Percentiles rank a stretch among this genome's conserved stretches.
Conservation (phyloP, 2,113 vertebrate species). For the Oreochromis aureus region DNA sequence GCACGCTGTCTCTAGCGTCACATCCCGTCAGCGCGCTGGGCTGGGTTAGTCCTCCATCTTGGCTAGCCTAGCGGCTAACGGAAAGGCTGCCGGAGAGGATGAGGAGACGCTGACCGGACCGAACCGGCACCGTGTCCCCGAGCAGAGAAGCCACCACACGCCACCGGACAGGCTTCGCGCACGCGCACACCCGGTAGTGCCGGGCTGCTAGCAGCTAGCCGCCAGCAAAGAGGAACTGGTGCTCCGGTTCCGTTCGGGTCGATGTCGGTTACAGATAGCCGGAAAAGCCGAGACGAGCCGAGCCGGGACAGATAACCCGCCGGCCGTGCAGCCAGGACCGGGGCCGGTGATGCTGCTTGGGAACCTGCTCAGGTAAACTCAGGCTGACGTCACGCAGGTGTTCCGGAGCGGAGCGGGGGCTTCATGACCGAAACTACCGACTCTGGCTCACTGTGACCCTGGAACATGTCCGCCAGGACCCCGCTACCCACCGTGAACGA, state of each 20-base stretch:
- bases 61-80: slow-evolving; percentile 19
- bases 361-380: background rate
- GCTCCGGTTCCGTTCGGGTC: slow-evolving; percentile 8
- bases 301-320: background rate
- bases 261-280: background rate
- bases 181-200: background rate
- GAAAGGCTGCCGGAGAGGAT: background rate
- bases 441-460: background rate
- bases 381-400: background rate
- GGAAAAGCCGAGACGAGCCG: background rate
- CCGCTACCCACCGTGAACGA: slow-evolving; percentile 35
- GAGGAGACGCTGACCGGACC: background rate
- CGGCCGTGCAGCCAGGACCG: background rate
- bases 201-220: background rate
- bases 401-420: background rate
- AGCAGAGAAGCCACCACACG: background rate
- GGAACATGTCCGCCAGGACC: slow-evolving; percentile 36
- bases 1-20: slow-evolving; percentile 43
- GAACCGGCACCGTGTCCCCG: background rate
- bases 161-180: background rate
- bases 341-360: background rate
- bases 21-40: slow-evolving; percentile 62
- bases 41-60: slow-evolving; percentile 81
- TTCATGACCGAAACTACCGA: slow-evolving; percentile 7
- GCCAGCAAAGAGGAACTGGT: slow-evolving; percentile 33